Conservation (phyloP, 2,888 invertebrate species). For the Carabus problematicus region DNA sequence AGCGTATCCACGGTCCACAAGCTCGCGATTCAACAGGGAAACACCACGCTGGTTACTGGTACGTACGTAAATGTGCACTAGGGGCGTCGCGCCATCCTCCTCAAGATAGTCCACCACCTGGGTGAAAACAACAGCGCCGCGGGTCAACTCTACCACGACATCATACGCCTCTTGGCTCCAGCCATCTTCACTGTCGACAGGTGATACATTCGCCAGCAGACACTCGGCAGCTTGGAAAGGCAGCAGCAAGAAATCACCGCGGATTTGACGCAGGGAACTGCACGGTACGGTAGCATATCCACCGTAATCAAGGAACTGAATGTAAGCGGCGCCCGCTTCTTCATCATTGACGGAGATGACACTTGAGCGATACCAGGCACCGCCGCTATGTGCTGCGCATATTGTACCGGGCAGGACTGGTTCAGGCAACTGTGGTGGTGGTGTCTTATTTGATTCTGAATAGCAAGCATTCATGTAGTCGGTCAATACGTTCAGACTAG, state of each 20-base stretch:
- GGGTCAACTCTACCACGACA: slow-evolving; percentile 80
- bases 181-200: slow-evolving; percentile 65
- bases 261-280: slow-evolving; percentile 85
- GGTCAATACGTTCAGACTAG: slow-evolving; percentile 80
- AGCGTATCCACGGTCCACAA: slow-evolving; percentile 84
- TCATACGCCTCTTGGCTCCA: slow-evolving; percentile 83
- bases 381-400: slow-evolving; percentile 84
- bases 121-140: slow-evolving; percentile 85
- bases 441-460: slow-evolving; percentile 57
- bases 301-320: slow-evolving; percentile 94
- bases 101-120: slow-evolving; percentile 83
- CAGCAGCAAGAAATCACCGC: slow-evolving; percentile 90
- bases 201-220: slow-evolving; percentile 86
- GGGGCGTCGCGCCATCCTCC: slow-evolving; percentile 74
- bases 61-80: slow-evolving; percentile 81
- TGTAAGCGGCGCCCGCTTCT: slow-evolving; percentile 64
- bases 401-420: slow-evolving; percentile 58
- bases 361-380: slow-evolving; percentile 90
- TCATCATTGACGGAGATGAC: slow-evolving; percentile 63
- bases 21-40: slow-evolving; percentile 85
- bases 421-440: slow-evolving; percentile 78
- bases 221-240: slow-evolving; percentile 99
- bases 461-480: slow-evolving; percentile 85
- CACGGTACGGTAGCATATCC: slow-evolving; percentile 85
- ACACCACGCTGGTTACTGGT: slow-evolving; percentile 57